Percentiles rank a stretch among this genome's conserved stretches.
phyloP scores from a whole-genome alignment of 2,888 invertebrate species.

The Lordiphosa andalusiaca region DNA sequence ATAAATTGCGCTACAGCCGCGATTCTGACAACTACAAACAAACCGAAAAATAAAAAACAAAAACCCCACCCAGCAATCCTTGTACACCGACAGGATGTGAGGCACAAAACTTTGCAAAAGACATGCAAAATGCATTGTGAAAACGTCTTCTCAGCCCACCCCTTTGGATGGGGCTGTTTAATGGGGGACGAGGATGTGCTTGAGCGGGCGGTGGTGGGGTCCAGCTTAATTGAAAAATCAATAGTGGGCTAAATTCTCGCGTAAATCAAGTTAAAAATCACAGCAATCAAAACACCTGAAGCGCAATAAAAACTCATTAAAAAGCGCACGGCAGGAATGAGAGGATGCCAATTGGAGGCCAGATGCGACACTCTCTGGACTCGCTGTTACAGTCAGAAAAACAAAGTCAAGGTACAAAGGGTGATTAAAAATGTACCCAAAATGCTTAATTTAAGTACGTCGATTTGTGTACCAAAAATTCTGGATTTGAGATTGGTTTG shows the following conservation, averaged over 20 bases:
- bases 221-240: slow-evolving; percentile 74
- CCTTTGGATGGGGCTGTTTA: neutral
- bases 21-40: slow-evolving; percentile 27
- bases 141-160: neutral
- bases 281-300: slow-evolving; percentile 71
- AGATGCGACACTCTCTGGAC: slow-evolving; percentile 34
- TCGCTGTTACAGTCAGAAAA: slow-evolving; percentile 19
- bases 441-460: too few species aligned
- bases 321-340: slow-evolving; percentile 36
- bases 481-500: too few species aligned
- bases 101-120: slow-evolving; percentile 67
- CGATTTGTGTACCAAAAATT: too few species aligned
- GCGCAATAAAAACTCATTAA: slow-evolving; percentile 75
- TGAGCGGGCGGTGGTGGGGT: slow-evolving; percentile 3
- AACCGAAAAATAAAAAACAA: slow-evolving; percentile 18
- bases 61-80: slow-evolving; percentile 3
- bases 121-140: slow-evolving; percentile 68
- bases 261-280: slow-evolving; percentile 75
- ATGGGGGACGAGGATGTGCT: too few species aligned
- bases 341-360: slow-evolving; percentile 45
- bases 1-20: slow-evolving; percentile 68
- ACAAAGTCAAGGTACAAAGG: too few species aligned
- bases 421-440: too few species aligned
- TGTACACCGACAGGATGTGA: slow-evolving; percentile 46
- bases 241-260: slow-evolving; percentile 50